These are phyloP conservation scores for Mugil cephalus DNA, from an alignment of 2,113 vertebrate genomes.

Conservation along the genomic window DNA sequence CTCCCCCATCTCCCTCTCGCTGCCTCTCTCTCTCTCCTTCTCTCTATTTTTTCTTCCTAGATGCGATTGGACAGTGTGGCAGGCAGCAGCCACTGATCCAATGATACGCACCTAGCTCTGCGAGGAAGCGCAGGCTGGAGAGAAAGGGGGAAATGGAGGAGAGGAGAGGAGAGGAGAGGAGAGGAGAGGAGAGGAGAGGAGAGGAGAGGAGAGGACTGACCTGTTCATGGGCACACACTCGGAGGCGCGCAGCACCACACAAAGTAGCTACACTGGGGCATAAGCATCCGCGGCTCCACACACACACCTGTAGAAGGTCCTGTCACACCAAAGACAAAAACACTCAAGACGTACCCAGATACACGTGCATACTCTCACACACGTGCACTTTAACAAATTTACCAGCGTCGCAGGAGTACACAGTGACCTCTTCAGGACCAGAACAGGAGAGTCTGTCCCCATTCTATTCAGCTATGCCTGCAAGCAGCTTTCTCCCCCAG, in stretches of 20 bases:
- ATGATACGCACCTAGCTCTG: slow-evolving; percentile 85
- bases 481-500: slow-evolving; percentile 56
- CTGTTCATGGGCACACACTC: slow-evolving; percentile 33
- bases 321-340: neutral
- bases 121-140: slow-evolving; percentile 51
- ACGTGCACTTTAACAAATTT: slow-evolving; percentile 5
- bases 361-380: slow-evolving; percentile 6
- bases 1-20: slow-evolving; percentile 49
- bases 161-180: slow-evolving; percentile 1
- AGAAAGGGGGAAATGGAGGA: slow-evolving; percentile 14
- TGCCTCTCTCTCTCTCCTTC: slow-evolving; percentile 34
- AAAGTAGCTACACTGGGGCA: slow-evolving; percentile 7
- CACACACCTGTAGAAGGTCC: slow-evolving; percentile 47
- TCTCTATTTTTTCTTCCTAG: slow-evolving; percentile 60
- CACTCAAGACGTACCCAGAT: slow-evolving; percentile 5
- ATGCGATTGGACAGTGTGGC: slow-evolving; percentile 92
- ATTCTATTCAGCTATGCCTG: slow-evolving; percentile 63
- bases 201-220: slow-evolving; percentile 18
- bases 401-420: slow-evolving; percentile 53
- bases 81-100: slow-evolving; percentile 91
- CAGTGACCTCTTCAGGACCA: slow-evolving; percentile 73
- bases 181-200: neutral
- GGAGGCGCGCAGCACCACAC: slow-evolving; percentile 18
- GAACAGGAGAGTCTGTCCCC: slow-evolving; percentile 67
- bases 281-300: slow-evolving; percentile 5